Base-by-base conservation (phyloP, 2,113 vertebrate species). In the Oceanodroma tethys region DNA sequence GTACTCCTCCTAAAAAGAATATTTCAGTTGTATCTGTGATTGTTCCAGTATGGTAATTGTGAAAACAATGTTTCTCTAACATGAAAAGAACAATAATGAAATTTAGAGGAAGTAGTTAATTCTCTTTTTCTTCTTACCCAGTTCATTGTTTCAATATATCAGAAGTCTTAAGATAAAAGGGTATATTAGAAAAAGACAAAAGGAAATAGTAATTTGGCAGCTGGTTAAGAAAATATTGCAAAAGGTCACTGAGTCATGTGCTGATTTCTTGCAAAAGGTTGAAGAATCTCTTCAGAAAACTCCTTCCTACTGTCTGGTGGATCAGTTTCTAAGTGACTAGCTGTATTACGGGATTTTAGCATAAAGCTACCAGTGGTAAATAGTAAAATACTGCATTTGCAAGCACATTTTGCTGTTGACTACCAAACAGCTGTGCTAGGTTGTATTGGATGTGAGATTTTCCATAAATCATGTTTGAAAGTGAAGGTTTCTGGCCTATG, bases 381-480 rank as follows among this genome's bases (percentile, higher is more conserved):
- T 76, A 17, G 10, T 20, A 6, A 47, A 16, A 32, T 36, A 30
- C 6, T 52, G 8, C 32, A 20, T 72, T 68, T 90, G 29, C 18
- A 68, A 65, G 38, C n/a, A 36, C 4, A 5, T 80, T 67, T 81
- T 75, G 7, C 45, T 71, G 26, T 47, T 59, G 58, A 25, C 30
- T 36, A 43, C 20, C 8, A 42, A 45, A 21, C 15, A 79, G 5
- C 23, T 3, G 0, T 36, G 59, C 32, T 76, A 0, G 20, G 18
- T 63, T 48, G 5, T 34, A 15, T 27, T 56, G 13, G 6, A 23
- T 27, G 47, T 2, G 10, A 48, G 36, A 21, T 34, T 86, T 82
- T 65, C 47, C 34, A 23, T 66, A 67, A 67, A n/a, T 66, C 6
- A 1, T 22, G 5, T 75, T 72, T 56, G 19, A 8, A 75, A 62